Conservation (phyloP, 2,113 vertebrate genomes). For the Bubo scandiacus region DNA sequence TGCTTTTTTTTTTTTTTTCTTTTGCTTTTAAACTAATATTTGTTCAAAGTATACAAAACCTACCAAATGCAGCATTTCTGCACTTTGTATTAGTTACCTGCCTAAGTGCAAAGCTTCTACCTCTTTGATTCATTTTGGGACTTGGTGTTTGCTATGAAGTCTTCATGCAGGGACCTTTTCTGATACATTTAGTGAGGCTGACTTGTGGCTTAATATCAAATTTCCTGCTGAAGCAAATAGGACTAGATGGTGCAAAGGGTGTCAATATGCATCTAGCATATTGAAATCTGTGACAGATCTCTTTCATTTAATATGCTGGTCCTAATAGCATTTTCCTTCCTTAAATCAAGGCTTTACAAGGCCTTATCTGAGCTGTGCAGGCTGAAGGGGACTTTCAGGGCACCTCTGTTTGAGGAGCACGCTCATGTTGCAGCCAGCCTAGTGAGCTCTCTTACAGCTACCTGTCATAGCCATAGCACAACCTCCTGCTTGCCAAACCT, state of each 20-base stretch:
- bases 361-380: not conserved
- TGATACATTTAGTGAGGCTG: not conserved
- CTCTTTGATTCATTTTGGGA: not conserved
- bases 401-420: not conserved
- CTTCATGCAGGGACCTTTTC: not conserved
- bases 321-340: not conserved
- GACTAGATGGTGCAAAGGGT: not conserved
- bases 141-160: not conserved
- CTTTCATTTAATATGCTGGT: not conserved
- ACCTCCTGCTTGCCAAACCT: not conserved
- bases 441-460: not conserved
- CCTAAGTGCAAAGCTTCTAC: not conserved
- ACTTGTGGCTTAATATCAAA: not conserved
- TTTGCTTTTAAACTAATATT: not conserved
- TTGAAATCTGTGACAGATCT: not conserved
- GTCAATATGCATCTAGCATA: not conserved
- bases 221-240: not conserved
- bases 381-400: not conserved
- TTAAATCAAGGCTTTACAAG: not conserved
- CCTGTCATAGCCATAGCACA: not conserved
- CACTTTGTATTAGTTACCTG: not conserved
- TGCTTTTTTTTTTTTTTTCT: not conserved
- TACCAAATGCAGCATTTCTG: not conserved
- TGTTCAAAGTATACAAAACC: not conserved
- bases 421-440: not conserved